Conservation (phyloP, 2,113 vertebrate species). For the Colistium nudipinnis region DNA sequence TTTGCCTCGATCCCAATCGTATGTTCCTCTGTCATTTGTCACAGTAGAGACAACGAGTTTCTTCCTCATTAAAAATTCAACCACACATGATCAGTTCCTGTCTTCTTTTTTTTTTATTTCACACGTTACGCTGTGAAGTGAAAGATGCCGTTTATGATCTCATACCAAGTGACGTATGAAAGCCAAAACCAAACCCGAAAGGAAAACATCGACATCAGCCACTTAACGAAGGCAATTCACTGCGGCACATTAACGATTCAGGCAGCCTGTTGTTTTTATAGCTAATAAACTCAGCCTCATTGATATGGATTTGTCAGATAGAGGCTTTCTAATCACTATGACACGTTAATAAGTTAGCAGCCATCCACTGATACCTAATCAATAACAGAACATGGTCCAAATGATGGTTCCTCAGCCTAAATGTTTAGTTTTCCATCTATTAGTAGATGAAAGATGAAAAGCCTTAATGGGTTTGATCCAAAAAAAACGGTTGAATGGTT, state of each 20-base stretch:
- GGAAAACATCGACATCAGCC: slow-evolving; percentile 33
- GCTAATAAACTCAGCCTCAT: slow-evolving; percentile 19
- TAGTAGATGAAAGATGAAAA: slow-evolving; percentile 9
- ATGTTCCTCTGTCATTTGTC: not conserved
- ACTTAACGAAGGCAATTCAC: slow-evolving; percentile 56
- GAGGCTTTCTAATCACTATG: slow-evolving; percentile 4
- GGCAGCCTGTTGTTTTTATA: slow-evolving; percentile 32
- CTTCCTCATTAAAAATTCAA: slow-evolving; percentile 12
- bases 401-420: not conserved
- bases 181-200: slow-evolving; percentile 23
- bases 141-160: slow-evolving; percentile 14
- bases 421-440: not conserved
- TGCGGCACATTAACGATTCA: slow-evolving; percentile 42
- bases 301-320: slow-evolving; percentile 9
- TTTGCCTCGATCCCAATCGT: slow-evolving; percentile 32
- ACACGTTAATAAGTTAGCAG: slow-evolving; percentile 30
- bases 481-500: slow-evolving; percentile 21
- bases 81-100: slow-evolving; percentile 15
- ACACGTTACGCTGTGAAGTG: slow-evolving; percentile 26
- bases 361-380: slow-evolving; percentile 7
- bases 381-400: not conserved
- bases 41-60: not conserved
- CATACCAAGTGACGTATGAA: slow-evolving; percentile 33
- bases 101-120: slow-evolving; percentile 64
- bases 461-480: not conserved